A percentile compares a stretch with the other conserved stretches of the same genome.
These are phyloP conservation scores for Microcebus tavaratra DNA, from an alignment of 2,113 vertebrate genomes.

Conservation along the genomic window DNA sequence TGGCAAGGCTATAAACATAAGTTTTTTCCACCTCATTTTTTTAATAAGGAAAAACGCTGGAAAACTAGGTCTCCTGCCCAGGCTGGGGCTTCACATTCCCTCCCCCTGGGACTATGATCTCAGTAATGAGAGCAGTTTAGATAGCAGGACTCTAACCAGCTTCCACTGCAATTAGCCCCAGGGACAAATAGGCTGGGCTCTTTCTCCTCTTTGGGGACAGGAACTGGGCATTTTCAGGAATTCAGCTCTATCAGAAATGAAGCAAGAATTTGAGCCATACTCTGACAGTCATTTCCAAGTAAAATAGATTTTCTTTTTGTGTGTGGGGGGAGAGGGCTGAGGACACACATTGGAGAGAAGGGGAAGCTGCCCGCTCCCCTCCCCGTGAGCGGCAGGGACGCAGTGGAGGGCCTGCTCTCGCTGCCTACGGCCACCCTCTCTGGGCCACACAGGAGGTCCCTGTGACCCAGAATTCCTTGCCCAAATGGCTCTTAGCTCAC, in stretches of 20 bases:
- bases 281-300: neutral
- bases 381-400: too few species aligned
- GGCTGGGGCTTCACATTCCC: slow-evolving; percentile 19
- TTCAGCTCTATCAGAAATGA: neutral
- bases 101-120: slow-evolving; percentile 69
- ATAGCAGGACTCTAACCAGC: slow-evolving; percentile 79
- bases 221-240: neutral
- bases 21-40: neutral
- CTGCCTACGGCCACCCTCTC: neutral
- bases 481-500: neutral
- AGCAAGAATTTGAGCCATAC: neutral
- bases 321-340: neutral
- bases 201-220: neutral
- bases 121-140: slow-evolving; percentile 72
- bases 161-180: slow-evolving; percentile 29
- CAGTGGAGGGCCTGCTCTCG: neutral
- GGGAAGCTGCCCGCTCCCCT: neutral
- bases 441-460: neutral
- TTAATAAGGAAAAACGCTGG: slow-evolving; percentile 49
- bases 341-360: neutral
- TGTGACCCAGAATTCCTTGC: neutral
- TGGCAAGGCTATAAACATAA: slow-evolving; percentile 52
- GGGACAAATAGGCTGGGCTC: neutral
- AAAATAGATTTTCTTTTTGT: neutral
- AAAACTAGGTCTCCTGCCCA: slow-evolving; percentile 62